These are phyloP conservation scores for Euplexia lucipara DNA, from an alignment of 2,888 invertebrate genomes.

Conservation along the genomic window DNA sequence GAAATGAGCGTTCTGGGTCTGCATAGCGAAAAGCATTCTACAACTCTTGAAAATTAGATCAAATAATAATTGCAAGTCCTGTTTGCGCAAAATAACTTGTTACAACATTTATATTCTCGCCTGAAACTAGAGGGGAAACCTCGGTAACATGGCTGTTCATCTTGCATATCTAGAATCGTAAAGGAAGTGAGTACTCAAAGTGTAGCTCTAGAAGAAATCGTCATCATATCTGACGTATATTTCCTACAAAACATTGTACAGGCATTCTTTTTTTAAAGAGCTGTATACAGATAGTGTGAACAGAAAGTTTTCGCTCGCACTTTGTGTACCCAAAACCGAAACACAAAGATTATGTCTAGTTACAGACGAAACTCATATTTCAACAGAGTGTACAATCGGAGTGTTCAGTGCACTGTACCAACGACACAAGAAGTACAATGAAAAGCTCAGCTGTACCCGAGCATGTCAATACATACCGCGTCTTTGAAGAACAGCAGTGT, in stretches of 20 bases:
- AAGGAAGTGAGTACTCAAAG: constrained; percentile 28
- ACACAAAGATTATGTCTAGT: constrained; percentile 1
- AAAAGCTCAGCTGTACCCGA: not conserved
- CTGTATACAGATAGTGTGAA: not conserved
- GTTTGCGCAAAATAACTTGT: constrained; percentile 33
- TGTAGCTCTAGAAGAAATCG: not conserved
- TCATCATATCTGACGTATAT: not conserved
- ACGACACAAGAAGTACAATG: constrained; percentile 13
- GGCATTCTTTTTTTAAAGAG: not conserved
- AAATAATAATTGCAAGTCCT: constrained; percentile 24
- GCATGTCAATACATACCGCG: not conserved
- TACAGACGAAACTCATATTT: not conserved
- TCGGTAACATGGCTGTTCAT: constrained; percentile 10
- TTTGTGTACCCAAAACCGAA: constrained; percentile 13
- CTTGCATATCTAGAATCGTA: constrained; percentile 1
- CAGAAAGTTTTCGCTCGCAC: not conserved
- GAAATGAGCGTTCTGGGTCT: constrained; percentile 17
- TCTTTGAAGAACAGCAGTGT: constrained; percentile 22
- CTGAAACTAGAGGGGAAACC: constrained; percentile 9
- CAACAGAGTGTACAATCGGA: constrained; percentile 1
- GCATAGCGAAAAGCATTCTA: constrained; percentile 30
- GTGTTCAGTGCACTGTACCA: not conserved
- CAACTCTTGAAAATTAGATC: constrained; percentile 22
- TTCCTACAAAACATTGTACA: not conserved
- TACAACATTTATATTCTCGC: constrained; percentile 13